Base-by-base conservation (phyloP, 2,797 vertebrate genomes). In the Peromyscus nudipes region DNA sequence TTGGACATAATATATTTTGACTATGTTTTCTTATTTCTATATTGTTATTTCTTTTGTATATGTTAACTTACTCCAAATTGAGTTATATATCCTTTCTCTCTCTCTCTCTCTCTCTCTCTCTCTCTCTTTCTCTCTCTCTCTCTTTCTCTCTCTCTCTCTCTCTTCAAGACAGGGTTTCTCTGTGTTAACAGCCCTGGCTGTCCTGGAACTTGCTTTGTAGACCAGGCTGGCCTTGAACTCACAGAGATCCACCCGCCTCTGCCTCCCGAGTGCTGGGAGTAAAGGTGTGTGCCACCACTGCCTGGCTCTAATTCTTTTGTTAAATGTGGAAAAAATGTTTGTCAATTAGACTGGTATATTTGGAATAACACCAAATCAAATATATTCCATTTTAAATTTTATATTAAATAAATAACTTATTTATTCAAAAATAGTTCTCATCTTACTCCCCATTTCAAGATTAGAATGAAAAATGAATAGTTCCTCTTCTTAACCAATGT, bases 1-100 rank as follows among this genome's bases (percentile, higher is more conserved):
- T 60, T 13, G 82, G 60, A 75, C 8, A 55, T 49, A 91, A 91
- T 92, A 91, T 71, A 67, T 75, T 97, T 94, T 91, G 29, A 82
- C n/a, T 89, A 21, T 71, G 10, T 88, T 76, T 80, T 10, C 91
- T 96, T 87, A 16, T 76, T 76, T 77, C 21, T 67, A 77, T 64
- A 46, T 67, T 7, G 9, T 71, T 89, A 55, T 1, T 89, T 89
- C 6, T 89, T 97, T 95, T 55, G 2, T 29, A 12, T 64, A 90
- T 92, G 76, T 85, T 43, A 10, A 7, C 87, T 89, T 94, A 29
- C 52, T 60, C 57, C 34, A 94, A 94, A 93, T 40, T 46, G 17
- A 89, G 25, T 90, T 80, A 69, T n/a, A 60, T 90, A 75, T n/a
- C 49, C 23, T 84, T 29, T 17, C 57, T 57, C 57, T 57, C 17